These are phyloP conservation scores for Cantharis flavilabris DNA, from an alignment of 2,888 invertebrate species.

Conservation along the genomic window DNA sequence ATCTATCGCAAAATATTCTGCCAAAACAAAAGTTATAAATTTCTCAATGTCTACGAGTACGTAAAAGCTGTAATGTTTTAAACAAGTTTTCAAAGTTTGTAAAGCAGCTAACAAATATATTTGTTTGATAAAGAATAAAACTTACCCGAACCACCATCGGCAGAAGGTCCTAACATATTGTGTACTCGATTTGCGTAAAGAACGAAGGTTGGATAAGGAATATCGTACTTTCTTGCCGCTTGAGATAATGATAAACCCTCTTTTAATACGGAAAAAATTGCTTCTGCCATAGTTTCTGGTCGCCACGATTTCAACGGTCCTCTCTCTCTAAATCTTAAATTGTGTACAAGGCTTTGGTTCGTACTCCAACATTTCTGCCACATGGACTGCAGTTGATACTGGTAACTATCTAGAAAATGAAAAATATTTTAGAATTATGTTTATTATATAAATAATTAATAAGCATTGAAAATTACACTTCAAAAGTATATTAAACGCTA, in stretches of 20 bases:
- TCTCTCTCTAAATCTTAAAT: slow-evolving; percentile 87
- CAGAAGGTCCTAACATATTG: slow-evolving; percentile 92
- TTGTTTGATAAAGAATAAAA: slow-evolving; percentile 42
- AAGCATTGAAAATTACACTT: slow-evolving; percentile 1
- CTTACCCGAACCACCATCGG: slow-evolving; percentile 87
- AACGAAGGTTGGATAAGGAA: slow-evolving; percentile 93
- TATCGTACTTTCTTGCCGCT: slow-evolving; percentile 92
- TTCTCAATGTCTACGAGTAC: neutral
- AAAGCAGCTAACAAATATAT: neutral
- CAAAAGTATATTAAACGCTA: neutral
- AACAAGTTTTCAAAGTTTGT: neutral
- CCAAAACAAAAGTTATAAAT: neutral
- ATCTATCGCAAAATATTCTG: neutral
- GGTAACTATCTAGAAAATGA: slow-evolving; percentile 86
- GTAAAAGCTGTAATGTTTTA: neutral
- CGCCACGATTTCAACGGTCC: slow-evolving; percentile 93
- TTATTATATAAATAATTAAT: slow-evolving; percentile 4
- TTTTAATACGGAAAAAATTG: slow-evolving; percentile 89
- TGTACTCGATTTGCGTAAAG: slow-evolving; percentile 91
- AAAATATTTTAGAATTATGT: slow-evolving; percentile 10
- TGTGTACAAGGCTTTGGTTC: slow-evolving; percentile 88
- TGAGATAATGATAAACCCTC: slow-evolving; percentile 88
- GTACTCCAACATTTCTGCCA: slow-evolving; percentile 97
- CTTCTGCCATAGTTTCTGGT: slow-evolving; percentile 94
- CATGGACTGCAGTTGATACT: slow-evolving; percentile 92